Evolutionary conservation across 2,888 invertebrate genomes (phyloP).

Genomic region (Ophion obscuratus): DNA sequence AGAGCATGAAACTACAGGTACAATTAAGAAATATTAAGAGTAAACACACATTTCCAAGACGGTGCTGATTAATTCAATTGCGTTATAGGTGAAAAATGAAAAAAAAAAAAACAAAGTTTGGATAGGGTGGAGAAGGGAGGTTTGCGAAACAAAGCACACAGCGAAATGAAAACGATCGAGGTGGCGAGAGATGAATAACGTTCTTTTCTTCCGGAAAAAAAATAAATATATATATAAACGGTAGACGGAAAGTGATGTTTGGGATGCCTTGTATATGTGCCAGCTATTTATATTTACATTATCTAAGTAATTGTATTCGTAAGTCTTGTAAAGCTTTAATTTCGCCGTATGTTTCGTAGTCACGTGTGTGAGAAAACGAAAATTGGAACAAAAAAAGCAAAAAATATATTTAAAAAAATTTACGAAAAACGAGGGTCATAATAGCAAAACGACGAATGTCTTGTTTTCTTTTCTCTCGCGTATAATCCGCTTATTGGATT

Average conservation of each 20-base stretch:
- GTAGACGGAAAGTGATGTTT: constrained; percentile 76
- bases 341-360: constrained; percentile 72
- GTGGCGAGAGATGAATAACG: constrained; percentile 34
- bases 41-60: constrained; percentile 63
- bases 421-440: constrained; percentile 32
- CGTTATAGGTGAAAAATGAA: constrained; percentile 58
- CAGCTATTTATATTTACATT: constrained; percentile 81
- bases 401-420: constrained; percentile 14
- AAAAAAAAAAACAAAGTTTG: constrained; percentile 62
- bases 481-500: constrained; percentile 46
- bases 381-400: constrained; percentile 17
- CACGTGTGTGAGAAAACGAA: constrained; percentile 58
- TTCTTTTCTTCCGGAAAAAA: constrained; percentile 58
- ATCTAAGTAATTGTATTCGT: constrained; percentile 75
- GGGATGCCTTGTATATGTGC: constrained; percentile 82
- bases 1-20: constrained; percentile 52
- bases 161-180: constrained; percentile 44
- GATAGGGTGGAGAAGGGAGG: constrained; percentile 46
- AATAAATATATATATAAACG: constrained; percentile 36
- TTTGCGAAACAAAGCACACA: constrained; percentile 52
- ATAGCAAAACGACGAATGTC: constrained; percentile 52
- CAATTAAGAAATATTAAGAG: constrained; percentile 57
- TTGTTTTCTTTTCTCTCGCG: constrained; percentile 47
- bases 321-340: constrained; percentile 75
- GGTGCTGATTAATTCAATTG: constrained; percentile 72